These are phyloP conservation scores for Indicator maculatus DNA, from an alignment of 2,113 vertebrate genomes.

Conservation along the genomic window DNA sequence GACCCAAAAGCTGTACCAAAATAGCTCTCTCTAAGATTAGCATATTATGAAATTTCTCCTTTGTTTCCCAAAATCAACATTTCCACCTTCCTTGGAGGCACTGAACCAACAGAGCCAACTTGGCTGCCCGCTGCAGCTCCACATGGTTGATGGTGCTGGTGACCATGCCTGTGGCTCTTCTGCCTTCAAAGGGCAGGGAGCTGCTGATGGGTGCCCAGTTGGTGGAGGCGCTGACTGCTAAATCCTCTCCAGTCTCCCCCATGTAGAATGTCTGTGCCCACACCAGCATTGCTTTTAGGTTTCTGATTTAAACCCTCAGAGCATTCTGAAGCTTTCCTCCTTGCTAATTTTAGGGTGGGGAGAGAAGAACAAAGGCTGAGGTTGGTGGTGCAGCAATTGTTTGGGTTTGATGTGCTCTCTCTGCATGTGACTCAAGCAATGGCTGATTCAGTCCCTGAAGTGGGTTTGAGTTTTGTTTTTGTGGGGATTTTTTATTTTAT, in stretches of 20 bases:
- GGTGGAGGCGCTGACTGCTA: rapidly evolving
- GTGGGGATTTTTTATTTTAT: no score
- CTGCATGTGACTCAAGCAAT: not conserved
- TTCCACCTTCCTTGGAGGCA: not conserved
- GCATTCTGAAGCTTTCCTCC: not conserved
- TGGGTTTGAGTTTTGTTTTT: not conserved
- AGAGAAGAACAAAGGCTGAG: not conserved
- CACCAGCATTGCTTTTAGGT: not conserved
- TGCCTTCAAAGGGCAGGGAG: rapidly evolving
- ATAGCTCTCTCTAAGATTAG: not conserved
- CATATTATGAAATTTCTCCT: not conserved
- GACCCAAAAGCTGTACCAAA: not conserved
- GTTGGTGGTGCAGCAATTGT: rapidly evolving
- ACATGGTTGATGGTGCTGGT: not conserved
- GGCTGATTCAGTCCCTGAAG: not conserved
- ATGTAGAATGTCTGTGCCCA: not conserved
- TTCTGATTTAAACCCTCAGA: not conserved
- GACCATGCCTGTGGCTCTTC: no score
- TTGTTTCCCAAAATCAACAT: not conserved
- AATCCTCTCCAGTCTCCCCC: not conserved
- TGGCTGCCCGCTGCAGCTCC: not conserved
- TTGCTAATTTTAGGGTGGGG: not conserved
- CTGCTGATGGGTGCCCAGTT: rapidly evolving
- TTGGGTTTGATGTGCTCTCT: rapidly evolving
- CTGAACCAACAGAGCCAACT: not conserved